phyloP scores from a whole-genome alignment of 2,888 invertebrate species.

The Criorhina ranunculi region DNA sequence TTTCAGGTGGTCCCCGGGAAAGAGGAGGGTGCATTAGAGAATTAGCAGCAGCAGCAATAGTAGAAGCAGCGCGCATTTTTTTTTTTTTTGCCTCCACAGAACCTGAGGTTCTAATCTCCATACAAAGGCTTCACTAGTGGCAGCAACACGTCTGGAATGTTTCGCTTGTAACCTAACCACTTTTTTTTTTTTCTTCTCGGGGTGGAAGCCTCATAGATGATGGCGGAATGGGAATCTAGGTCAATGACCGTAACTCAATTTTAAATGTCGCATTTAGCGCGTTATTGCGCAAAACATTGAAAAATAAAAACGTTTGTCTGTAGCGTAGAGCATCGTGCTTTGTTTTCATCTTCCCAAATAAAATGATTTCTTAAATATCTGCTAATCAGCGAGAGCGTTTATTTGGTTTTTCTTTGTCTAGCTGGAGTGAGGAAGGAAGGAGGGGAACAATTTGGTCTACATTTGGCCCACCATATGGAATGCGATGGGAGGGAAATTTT shows the following conservation, averaged over 20 bases:
- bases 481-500: not conserved
- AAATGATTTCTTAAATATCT: conserved; percentile 1
- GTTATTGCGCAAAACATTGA: conserved; percentile 69
- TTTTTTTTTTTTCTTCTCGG: conserved; percentile 20
- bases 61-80: conserved; percentile 25
- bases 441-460: not conserved
- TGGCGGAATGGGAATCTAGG: conserved; percentile 79
- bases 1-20: conserved; percentile 9
- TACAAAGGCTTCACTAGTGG: conserved; percentile 21
- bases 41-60: conserved; percentile 29
- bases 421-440: not conserved
- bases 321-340: conserved; percentile 26
- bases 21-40: conserved; percentile 55
- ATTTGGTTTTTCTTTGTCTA: not conserved
- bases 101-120: conserved; percentile 31
- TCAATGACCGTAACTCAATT: conserved; percentile 81
- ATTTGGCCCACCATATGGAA: conserved; percentile 39
- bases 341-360: conserved; percentile 1
- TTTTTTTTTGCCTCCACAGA: conserved; percentile 20
- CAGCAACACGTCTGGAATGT: conserved; percentile 44
- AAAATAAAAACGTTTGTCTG: conserved; percentile 15
- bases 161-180: conserved; percentile 6
- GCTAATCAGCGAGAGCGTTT: conserved; percentile 11
- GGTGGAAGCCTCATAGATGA: conserved; percentile 52
- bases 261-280: conserved; percentile 71